These are phyloP conservation scores for Proterorhinus semilunaris DNA, from an alignment of 2,113 vertebrate genomes.

Conservation along the genomic window DNA sequence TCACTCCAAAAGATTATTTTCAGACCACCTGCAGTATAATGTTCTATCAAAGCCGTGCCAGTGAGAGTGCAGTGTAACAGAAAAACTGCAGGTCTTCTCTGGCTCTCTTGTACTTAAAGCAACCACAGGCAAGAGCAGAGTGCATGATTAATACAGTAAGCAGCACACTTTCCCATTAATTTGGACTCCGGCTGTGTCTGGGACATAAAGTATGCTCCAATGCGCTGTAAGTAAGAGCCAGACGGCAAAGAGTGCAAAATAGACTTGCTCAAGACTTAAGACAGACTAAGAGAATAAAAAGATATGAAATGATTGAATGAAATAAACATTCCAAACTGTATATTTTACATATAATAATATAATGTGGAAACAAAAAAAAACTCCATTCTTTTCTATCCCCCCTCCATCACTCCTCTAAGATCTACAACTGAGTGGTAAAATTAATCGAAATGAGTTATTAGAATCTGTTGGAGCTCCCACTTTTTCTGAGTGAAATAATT, in stretches of 20 bases:
- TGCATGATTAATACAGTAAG: slow-evolving; percentile 27
- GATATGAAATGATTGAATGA: not conserved
- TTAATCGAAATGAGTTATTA: no score
- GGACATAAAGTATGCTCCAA: slow-evolving; percentile 15
- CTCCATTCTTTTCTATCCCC: not conserved
- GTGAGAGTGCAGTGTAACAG: slow-evolving; percentile 36
- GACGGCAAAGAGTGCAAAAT: not conserved
- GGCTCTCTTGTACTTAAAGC: slow-evolving; percentile 51
- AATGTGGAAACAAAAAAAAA: not conserved
- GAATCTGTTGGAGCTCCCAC: no score
- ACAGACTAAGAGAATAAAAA: not conserved
- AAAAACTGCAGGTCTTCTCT: slow-evolving; percentile 20
- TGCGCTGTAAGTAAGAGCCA: not conserved
- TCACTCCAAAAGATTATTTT: slow-evolving; percentile 23
- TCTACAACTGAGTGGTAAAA: no score
- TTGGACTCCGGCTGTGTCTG: slow-evolving; percentile 21
- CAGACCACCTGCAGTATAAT: slow-evolving; percentile 17
- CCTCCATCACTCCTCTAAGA: no score
- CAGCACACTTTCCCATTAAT: slow-evolving; percentile 14
- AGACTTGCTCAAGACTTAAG: not conserved
- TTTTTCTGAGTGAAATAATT: no score
- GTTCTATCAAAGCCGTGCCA: slow-evolving; percentile 30
- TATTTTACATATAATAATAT: no score
- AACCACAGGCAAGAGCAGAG: slow-evolving; percentile 58
- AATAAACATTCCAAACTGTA: no score